Conservation (phyloP, 2,797 vertebrate species). For the Telmatherina bonti region DNA sequence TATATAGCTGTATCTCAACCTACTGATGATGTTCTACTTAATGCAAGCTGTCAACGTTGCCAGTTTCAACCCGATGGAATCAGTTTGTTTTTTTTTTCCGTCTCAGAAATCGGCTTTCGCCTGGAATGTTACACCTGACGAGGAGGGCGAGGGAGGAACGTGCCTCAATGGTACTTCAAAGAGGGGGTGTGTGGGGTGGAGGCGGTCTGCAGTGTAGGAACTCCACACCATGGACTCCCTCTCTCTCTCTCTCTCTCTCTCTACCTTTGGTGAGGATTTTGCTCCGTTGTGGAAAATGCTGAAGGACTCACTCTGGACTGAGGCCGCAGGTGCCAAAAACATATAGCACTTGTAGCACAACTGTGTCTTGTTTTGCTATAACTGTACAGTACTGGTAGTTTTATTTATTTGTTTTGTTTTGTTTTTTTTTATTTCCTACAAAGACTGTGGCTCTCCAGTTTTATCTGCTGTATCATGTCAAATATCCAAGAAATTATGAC, state of each 20-base stretch:
- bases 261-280: conserved; percentile 63
- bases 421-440: conserved; percentile 60
- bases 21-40: conserved; percentile 67
- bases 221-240: conserved; percentile 74
- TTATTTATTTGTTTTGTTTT: conserved; percentile 18
- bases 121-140: conserved; percentile 76
- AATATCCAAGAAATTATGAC: conserved; percentile 65
- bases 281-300: conserved; percentile 60
- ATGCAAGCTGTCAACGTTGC: conserved; percentile 64
- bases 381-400: conserved; percentile 68
- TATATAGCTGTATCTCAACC: conserved; percentile 74
- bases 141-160: conserved; percentile 72
- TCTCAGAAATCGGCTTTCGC: conserved; percentile 78
- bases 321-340: conserved; percentile 81
- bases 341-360: conserved; percentile 84
- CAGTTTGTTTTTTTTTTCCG: conserved; percentile 56
- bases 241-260: conserved; percentile 80
- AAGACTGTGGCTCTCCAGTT: conserved; percentile 63
- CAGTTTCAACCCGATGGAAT: conserved; percentile 64
- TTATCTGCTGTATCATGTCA: conserved; percentile 61
- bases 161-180: conserved; percentile 70
- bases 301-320: conserved; percentile 77
- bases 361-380: conserved; percentile 79
- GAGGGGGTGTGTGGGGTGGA: conserved; percentile 29
- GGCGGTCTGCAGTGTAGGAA: conserved; percentile 52